phyloP scores from a whole-genome alignment of 2,113 vertebrate species.

The Pituophis catenifer region DNA sequence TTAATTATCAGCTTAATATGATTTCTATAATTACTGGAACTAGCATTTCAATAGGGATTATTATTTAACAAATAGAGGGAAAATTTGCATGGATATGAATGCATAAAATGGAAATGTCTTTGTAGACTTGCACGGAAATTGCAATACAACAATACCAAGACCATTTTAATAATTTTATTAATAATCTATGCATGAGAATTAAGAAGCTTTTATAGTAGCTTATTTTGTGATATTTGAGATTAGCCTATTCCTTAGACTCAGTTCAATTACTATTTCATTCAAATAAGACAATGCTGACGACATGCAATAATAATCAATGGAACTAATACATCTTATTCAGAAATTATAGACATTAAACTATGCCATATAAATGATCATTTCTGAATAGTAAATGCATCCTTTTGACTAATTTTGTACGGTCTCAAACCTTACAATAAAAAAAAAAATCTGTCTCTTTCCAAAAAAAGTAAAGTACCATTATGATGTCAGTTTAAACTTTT shows the following conservation, averaged over 20 bases:
- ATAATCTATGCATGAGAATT: not conserved
- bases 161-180: constrained; percentile 3
- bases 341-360: not conserved
- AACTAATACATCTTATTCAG: not conserved
- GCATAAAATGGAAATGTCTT: constrained; percentile 6
- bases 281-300: not conserved
- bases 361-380: constrained; percentile 26
- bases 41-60: constrained; percentile 1
- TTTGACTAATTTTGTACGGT: constrained; percentile 39
- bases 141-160: not conserved
- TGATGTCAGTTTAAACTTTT: constrained; percentile 53
- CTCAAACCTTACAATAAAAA: constrained; percentile 31
- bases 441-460: constrained; percentile 42
- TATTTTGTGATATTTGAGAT: not conserved
- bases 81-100: constrained; percentile 18
- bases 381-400: constrained; percentile 40
- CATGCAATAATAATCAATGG: not conserved
- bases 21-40: constrained; percentile 19
- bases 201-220: not conserved
- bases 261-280: not conserved
- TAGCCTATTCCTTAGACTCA: not conserved
- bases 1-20: constrained; percentile 22
- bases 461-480: constrained; percentile 38
- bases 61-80: not conserved
- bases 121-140: constrained; percentile 6